phyloP scores from a whole-genome alignment of 2,888 invertebrate species.

The Carterocephalus palaemon region DNA sequence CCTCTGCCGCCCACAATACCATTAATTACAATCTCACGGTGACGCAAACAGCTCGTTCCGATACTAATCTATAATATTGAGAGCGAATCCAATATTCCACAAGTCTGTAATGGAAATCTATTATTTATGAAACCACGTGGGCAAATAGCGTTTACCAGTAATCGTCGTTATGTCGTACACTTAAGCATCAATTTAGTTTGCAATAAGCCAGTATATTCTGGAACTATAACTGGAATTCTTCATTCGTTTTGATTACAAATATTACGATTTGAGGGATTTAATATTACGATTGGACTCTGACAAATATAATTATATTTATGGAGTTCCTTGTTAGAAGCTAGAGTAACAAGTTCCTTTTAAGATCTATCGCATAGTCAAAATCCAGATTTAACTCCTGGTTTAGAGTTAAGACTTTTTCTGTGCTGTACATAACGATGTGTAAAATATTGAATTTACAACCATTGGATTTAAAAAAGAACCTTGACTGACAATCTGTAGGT shows the following conservation, averaged over 20 bases:
- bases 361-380: too few species aligned
- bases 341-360: too few species aligned
- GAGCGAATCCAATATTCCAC: slow-evolving; percentile 32
- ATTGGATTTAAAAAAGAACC: too few species aligned
- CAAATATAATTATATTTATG: too few species aligned
- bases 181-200: slow-evolving; percentile 5
- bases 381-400: too few species aligned
- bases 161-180: not conserved
- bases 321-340: too few species aligned
- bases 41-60: slow-evolving; percentile 31
- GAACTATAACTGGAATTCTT: slow-evolving; percentile 3
- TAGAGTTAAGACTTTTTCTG: too few species aligned
- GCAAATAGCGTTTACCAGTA: slow-evolving; percentile 6
- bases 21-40: slow-evolving; percentile 34
- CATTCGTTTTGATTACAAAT: slow-evolving; percentile 13
- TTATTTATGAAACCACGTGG: slow-evolving; percentile 27
- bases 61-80: slow-evolving; percentile 33
- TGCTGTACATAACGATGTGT: too few species aligned
- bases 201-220: not conserved
- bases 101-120: slow-evolving; percentile 30
- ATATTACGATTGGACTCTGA: slow-evolving; percentile 6
- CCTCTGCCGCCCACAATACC: slow-evolving; percentile 31
- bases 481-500: too few species aligned
- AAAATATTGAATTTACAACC: too few species aligned
- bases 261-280: slow-evolving; percentile 10